Percentiles rank a stretch among this genome's conserved stretches.
These are phyloP conservation scores for Columba livia DNA, from an alignment of 2,113 vertebrate genomes.

Conservation along the genomic window DNA sequence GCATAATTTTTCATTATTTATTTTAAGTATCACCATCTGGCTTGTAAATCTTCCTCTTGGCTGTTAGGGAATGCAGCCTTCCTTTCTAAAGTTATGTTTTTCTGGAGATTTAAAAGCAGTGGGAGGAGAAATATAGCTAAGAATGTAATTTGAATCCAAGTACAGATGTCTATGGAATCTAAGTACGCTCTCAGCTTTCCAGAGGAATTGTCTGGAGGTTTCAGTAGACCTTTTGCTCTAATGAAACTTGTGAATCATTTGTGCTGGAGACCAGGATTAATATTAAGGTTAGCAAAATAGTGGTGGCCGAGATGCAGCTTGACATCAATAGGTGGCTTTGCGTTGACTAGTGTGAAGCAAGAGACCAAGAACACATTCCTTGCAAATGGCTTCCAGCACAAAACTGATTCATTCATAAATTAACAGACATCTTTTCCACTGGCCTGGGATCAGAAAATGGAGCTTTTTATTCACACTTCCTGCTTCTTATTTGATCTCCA, in stretches of 20 bases:
- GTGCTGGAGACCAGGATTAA: not conserved
- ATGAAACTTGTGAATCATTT: not conserved
- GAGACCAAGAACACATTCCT: not conserved
- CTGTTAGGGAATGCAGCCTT: not conserved
- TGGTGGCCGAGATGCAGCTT: not conserved
- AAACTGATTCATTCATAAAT: conserved; percentile 15
- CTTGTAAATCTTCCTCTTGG: conserved; percentile 37
- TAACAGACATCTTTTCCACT: not conserved
- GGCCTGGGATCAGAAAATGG: not conserved
- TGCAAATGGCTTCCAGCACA: not conserved
- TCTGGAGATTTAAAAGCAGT: not conserved
- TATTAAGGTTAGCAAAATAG: not conserved
- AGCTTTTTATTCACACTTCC: not conserved
- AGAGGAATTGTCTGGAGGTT: not conserved
- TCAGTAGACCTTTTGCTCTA: not conserved
- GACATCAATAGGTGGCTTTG: not conserved
- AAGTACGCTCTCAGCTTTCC: not conserved
- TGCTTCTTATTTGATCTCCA: not conserved
- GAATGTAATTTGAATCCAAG: not conserved
- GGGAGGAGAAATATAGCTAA: not conserved
- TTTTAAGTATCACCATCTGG: conserved; percentile 45
- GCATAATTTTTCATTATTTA: not conserved
- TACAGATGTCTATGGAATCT: not conserved
- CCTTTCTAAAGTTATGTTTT: not conserved
- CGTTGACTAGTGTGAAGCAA: not conserved